A percentile compares a stretch with the other conserved stretches of the same genome.
Evolutionary conservation across 2,888 invertebrate species (phyloP).

Genomic region (Theristus sp.): DNA sequence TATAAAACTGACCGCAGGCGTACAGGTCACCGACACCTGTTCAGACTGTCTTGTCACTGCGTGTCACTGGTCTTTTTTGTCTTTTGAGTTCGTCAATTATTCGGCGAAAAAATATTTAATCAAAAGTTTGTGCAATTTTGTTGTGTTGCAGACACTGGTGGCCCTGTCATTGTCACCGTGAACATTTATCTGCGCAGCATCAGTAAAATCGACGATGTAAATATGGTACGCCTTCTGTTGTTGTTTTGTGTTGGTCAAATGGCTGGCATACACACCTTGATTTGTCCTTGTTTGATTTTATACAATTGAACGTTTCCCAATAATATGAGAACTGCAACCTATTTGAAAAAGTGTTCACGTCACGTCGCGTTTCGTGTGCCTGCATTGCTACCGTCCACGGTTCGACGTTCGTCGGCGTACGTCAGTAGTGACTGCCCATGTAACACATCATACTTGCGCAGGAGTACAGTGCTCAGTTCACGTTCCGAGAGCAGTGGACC

Average conservation of each 20-base stretch:
- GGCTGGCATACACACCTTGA: not conserved
- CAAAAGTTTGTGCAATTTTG: too few relatives aligned
- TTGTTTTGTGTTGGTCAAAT: not conserved
- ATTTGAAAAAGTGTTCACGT: not conserved
- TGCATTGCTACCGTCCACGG: too few relatives aligned
- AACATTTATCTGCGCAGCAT: constrained; percentile 94
- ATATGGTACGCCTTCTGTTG: constrained; percentile 51
- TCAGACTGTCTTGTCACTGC: too few relatives aligned
- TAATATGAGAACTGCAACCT: not conserved
- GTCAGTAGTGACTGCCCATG: too few relatives aligned
- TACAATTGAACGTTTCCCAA: not conserved
- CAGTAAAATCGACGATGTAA: constrained; percentile 90
- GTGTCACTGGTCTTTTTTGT: too few relatives aligned
- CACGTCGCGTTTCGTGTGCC: not conserved
- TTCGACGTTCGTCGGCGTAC: too few relatives aligned
- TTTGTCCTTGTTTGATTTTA: not conserved
- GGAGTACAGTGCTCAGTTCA: constrained; percentile 12
- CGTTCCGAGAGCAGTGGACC: constrained; percentile 11
- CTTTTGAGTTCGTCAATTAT: too few relatives aligned
- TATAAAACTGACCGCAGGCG: too few relatives aligned
- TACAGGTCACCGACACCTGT: too few relatives aligned
- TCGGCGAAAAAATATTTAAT: too few relatives aligned
- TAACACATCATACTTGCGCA: constrained; percentile 1
- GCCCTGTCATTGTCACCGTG: constrained; percentile 83
- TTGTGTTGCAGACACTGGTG: constrained; percentile 41